phyloP scores from a whole-genome alignment of 2,797 vertebrate species.

The Discoglossus pictus region DNA sequence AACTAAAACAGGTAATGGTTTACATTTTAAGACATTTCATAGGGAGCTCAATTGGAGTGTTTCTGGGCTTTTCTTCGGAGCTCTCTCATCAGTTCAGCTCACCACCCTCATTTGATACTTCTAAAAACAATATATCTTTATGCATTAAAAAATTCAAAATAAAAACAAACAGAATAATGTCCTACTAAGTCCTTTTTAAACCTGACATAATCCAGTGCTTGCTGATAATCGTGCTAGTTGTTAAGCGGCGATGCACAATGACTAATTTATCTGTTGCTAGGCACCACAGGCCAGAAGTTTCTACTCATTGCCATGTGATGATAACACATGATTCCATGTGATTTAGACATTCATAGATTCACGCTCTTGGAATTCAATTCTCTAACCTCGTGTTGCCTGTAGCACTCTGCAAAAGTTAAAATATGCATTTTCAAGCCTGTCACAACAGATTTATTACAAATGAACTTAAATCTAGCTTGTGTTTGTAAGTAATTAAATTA shows the following conservation, averaged over 20 bases:
- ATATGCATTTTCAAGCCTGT: background rate
- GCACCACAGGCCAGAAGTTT: background rate
- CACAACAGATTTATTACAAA: background rate
- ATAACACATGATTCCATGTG: constrained; percentile 41
- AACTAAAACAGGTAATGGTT: too few relatives aligned
- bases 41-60: too few relatives aligned
- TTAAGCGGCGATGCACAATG: background rate
- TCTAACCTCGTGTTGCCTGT: background rate
- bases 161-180: too few relatives aligned
- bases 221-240: too few relatives aligned
- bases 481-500: background rate
- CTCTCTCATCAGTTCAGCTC: too few relatives aligned
- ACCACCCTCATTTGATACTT: too few relatives aligned
- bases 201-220: too few relatives aligned
- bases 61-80: too few relatives aligned
- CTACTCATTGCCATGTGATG: constrained; percentile 27
- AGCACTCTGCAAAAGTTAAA: background rate
- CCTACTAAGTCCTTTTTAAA: too few relatives aligned
- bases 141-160: too few relatives aligned
- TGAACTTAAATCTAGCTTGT: background rate
- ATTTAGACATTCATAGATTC: constrained; percentile 9
- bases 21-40: too few relatives aligned
- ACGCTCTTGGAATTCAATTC: background rate
- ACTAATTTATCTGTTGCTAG: constrained; percentile 11
- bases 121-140: too few relatives aligned